Evolutionary conservation across 2,888 invertebrate genomes (phyloP).

Genomic region (Formica aserva): DNA sequence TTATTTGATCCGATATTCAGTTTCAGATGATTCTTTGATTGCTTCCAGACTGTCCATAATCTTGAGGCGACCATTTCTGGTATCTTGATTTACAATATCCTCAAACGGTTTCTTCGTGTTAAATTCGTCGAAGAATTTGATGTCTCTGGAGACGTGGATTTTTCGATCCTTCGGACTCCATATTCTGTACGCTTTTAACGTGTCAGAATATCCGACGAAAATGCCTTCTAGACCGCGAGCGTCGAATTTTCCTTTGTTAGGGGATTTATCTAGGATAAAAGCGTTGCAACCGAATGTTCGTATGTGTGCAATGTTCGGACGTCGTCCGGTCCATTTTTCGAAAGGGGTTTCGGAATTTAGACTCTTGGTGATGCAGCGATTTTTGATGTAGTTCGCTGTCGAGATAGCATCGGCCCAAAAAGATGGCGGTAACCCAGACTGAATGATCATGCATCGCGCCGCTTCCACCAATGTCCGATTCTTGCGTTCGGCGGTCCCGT

Average conservation of each 20-base stretch:
- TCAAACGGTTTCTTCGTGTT: not conserved
- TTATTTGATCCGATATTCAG: too few species aligned
- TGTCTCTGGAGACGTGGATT: conserved; percentile 53
- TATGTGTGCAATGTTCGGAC: conserved; percentile 73
- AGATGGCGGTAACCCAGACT: not conserved
- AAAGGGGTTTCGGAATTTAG: conserved; percentile 35
- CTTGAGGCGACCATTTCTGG: not conserved
- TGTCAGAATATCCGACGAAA: conserved; percentile 56
- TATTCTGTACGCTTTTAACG: conserved; percentile 54
- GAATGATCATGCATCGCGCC: not conserved
- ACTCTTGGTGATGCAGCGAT: conserved; percentile 41
- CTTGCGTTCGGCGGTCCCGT: conserved; percentile 5
- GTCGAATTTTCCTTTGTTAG: not conserved
- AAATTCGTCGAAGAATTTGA: conserved; percentile 43
- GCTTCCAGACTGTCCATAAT: not conserved
- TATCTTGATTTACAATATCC: not conserved
- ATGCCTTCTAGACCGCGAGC: conserved; percentile 18
- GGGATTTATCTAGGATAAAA: conserved; percentile 45
- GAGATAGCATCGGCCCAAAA: conserved; percentile 26
- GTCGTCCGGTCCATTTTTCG: conserved; percentile 53
- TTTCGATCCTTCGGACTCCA: conserved; percentile 29
- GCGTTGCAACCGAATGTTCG: conserved; percentile 74
- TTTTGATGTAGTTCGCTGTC: conserved; percentile 49
- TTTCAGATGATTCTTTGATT: too few species aligned
- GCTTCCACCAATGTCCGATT: not conserved